A percentile compares a stretch with the other conserved stretches of the same genome.
phyloP scores from a whole-genome alignment of 2,113 vertebrate genomes.

The Micromys minutus region DNA sequence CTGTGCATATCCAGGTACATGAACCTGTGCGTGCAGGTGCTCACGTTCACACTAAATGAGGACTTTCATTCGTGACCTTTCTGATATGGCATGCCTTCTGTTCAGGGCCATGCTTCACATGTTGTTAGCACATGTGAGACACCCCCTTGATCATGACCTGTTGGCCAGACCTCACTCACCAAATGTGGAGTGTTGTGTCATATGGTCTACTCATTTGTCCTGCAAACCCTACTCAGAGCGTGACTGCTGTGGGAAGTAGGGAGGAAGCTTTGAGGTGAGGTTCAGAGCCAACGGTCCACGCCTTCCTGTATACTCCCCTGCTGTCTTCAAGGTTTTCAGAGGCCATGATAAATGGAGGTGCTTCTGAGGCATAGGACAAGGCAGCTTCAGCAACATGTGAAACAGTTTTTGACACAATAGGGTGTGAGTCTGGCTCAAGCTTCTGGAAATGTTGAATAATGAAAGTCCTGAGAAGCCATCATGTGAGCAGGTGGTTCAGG shows the following conservation, averaged over 20 bases:
- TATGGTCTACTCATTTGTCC: not conserved
- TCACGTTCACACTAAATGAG: not conserved
- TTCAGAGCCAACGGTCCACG: not conserved
- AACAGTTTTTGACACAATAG: not conserved
- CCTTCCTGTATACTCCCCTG: not conserved
- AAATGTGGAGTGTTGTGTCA: not conserved
- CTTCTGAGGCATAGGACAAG: not conserved
- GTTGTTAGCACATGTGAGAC: fast-evolving
- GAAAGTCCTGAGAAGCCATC: not conserved
- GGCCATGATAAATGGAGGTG: not conserved
- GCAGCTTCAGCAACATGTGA: not conserved
- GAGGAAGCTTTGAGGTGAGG: not conserved
- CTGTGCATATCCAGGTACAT: not conserved
- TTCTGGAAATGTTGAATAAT: not conserved
- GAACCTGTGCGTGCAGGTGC: not conserved
- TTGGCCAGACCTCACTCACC: not conserved
- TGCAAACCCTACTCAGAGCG: not conserved
- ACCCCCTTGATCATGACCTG: not conserved
- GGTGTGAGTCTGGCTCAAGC: not conserved
- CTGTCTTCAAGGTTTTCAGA: not conserved
- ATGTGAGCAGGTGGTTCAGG: not conserved
- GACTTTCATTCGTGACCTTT: not conserved
- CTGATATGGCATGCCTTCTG: not conserved
- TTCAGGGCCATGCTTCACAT: not conserved
- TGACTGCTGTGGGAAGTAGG: not conserved